A percentile compares a stretch with the other conserved stretches of the same genome.
phyloP scores from a whole-genome alignment of 2,113 vertebrate genomes.

The Tor tambroides region DNA sequence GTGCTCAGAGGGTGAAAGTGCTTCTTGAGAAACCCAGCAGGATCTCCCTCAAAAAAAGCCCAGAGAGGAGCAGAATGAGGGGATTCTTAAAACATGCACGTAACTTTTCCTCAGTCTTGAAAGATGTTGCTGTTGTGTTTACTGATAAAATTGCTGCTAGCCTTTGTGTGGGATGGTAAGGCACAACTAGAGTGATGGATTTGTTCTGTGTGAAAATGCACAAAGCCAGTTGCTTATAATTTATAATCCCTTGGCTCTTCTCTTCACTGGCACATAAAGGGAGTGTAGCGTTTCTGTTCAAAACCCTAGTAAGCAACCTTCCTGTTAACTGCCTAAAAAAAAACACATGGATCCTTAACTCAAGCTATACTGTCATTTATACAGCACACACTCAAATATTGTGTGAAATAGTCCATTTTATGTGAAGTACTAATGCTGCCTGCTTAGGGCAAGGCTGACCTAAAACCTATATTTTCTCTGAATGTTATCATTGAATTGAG shows the following conservation, averaged over 20 bases:
- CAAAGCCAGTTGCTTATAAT: conserved; percentile 14
- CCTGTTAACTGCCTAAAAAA: not conserved
- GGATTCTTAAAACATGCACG: conserved; percentile 55
- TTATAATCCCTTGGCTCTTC: not conserved
- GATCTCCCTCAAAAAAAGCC: conserved; percentile 64
- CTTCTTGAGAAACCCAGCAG: conserved; percentile 74
- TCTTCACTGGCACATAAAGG: not conserved
- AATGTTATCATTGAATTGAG: not conserved
- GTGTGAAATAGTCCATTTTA: not conserved
- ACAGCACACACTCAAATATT: not conserved
- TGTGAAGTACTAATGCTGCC: not conserved
- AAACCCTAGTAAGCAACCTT: not conserved
- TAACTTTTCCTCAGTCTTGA: conserved; percentile 61
- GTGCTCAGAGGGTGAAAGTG: conserved; percentile 76
- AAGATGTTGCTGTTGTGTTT: conserved; percentile 60
- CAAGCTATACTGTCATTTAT: not conserved
- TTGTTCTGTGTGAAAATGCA: not conserved
- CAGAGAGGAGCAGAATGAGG: conserved; percentile 67
- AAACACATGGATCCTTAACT: not conserved
- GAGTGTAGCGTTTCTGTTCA: not conserved
- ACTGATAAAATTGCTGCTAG: not conserved
- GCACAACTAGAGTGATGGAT: conserved; percentile 42
- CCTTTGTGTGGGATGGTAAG: conserved; percentile 18
- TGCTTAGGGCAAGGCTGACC: not conserved
- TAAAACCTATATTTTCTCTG: not conserved